Base-by-base conservation (phyloP, 2,888 invertebrate genomes). In the Eustalomyia histrio region DNA sequence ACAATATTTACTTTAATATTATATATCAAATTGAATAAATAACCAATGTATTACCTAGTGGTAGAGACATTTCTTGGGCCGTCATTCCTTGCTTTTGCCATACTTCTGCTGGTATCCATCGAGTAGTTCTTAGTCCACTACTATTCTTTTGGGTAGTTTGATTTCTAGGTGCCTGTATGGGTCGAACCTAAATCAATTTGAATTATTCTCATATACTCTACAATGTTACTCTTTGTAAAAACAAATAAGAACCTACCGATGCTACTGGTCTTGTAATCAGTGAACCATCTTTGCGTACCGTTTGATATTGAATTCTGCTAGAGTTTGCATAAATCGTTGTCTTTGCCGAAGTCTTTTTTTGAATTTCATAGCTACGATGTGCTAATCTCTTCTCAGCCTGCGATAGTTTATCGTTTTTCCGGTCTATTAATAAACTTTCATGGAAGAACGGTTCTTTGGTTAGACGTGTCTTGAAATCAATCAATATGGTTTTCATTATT, bases 1-100 rank as follows among this genome's bases (percentile, higher is more conserved):
- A 35, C 29, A 14, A 29, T 6, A 12, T 16, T 16, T 4, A 8
- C 2, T 2, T 47, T 16, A 9, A 17, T 64, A 58, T 16, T 5
- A 17, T 64, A 58, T 43, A 29, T 35, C 21, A 9, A 47, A 29
- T 29, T 29, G 29, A n/a, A 29, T 29, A 29, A 29, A n/a, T n/a
- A n/a, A 6, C 3, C 29, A 6, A 29, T 6, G 4, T 6, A 4
- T 88, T 88, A 95, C 95, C 95, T 73, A 96, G 92, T 4, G 97
- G 97, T 82, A 98, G 92, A 8, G 97, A 97, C 95, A 98, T 97
- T 92, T 97, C 97, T 91, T 97, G 97, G 21, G 97, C 97, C 18
- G 96, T 96, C 94, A 98, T 97, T 81, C 98, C 98, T 91, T 98
- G 97, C 53, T 96, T 92, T 86, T 96, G 95, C 96, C 96, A 96